A percentile compares a stretch with the other conserved stretches of the same genome.
Evolutionary conservation across 1,140 invertebrate species (phyloP).

Genomic region (Melitaea cinxia): DNA sequence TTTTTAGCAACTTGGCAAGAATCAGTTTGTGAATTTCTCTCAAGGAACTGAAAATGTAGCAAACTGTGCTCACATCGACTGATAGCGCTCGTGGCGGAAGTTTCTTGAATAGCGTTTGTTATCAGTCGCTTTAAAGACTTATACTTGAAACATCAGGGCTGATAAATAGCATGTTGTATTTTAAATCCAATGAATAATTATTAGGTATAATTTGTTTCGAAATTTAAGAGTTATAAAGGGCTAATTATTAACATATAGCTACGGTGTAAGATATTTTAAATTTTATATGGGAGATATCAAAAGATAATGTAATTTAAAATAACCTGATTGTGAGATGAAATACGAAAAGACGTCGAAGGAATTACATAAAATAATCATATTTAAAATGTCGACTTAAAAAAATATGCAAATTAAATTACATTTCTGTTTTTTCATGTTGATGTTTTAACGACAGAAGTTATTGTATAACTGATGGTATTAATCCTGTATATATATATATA

Average conservation of each 20-base stretch:
- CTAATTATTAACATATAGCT: too few species aligned
- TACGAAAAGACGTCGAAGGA: not conserved
- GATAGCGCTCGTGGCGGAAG: not conserved
- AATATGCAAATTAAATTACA: not conserved
- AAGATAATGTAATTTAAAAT: too few species aligned
- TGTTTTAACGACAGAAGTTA: not conserved
- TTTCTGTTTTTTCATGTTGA: not conserved
- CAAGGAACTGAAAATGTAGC: conserved; percentile 1
- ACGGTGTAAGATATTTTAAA: too few species aligned
- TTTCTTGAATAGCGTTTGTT: conserved; percentile 1
- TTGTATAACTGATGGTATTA: too few species aligned
- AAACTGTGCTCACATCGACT: not conserved
- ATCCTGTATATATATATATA: too few species aligned
- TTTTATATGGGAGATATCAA: too few species aligned
- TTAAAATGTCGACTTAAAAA: not conserved
- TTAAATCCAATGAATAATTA: too few species aligned
- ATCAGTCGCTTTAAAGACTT: not conserved
- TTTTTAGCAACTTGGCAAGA: not conserved
- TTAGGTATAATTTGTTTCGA: too few species aligned
- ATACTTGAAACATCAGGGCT: too few species aligned
- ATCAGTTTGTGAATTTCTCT: not conserved
- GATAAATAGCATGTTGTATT: too few species aligned
- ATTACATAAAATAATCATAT: not conserved
- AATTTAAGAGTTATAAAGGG: too few species aligned
- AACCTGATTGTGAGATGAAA: too few species aligned